Evolutionary conservation across 2,888 invertebrate species (phyloP), one percentile per base, ranked within the genome.

Genomic region (Carterocephalus palaemon): DNA sequence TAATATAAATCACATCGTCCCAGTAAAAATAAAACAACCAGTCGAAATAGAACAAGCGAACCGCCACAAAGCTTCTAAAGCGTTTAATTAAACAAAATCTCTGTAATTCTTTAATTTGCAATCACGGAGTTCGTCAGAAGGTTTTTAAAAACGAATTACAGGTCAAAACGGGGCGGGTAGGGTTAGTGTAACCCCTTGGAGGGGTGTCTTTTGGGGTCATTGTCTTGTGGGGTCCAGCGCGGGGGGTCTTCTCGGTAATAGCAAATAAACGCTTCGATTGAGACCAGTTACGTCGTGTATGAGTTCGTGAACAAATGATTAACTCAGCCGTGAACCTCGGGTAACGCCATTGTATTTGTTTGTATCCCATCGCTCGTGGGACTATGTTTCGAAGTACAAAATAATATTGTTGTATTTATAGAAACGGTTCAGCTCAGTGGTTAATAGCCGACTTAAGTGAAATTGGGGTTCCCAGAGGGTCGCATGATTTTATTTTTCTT

Each of bases 101-200:
- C 9, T 28, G 9, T 28, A 19, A 20, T 42, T 28, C 42, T 13
- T 34, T 42, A 34, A 42, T 34, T 26, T 41, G 22, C 34, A 29
- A 28, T 43, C 42, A 36, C 15, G 22, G 29, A 22, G 36, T 34
- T 28, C 34, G 42, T 34, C 42, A 42, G 6, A 28, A 22, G 42
- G 16, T 34, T 43, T 42, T 43, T 34, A 36, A 43, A 48, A 47
- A 48, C 52, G 52, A 57, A 54, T 56, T 59, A 55, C 52, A 48
- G 56, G 54, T 54, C 54, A 49, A 55, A 57, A 52, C 52, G 54
- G 46, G 33, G 42, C 34, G 43, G 48, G 49, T 39, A 62, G 65
- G 64, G 66, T 60, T 60, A 43, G 34, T 33, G 42, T 42, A 28
- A 34, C 42, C 42, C 38, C 34, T 34, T 33, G 20, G 9, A 12